Conservation (phyloP, 2,113 vertebrate species). For the Procavia capensis region DNA sequence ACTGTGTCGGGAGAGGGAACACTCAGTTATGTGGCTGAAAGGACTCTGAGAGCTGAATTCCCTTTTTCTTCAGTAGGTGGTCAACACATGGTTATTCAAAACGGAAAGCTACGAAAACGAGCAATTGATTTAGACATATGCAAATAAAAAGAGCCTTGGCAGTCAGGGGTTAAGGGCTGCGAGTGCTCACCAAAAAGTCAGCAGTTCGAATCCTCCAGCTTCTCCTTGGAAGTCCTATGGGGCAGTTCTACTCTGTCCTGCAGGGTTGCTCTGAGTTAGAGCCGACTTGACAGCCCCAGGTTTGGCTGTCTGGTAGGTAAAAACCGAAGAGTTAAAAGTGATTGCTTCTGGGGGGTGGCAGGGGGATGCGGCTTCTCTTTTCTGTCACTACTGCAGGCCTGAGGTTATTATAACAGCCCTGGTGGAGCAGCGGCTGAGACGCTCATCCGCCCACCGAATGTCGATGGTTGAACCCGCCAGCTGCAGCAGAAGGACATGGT, state of each 20-base stretch:
- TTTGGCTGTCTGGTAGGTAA: background rate
- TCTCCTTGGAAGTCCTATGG: too few relatives aligned
- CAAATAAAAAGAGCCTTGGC: too few relatives aligned
- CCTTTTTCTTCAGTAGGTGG: background rate
- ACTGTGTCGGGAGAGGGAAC: background rate
- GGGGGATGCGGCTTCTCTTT: background rate
- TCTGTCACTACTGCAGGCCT: background rate
- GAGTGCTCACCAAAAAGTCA: too few relatives aligned
- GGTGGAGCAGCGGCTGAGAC: too few relatives aligned
- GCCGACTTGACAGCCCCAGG: too few relatives aligned
- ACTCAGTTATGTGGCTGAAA: background rate
- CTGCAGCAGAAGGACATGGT: too few relatives aligned
- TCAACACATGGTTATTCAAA: slow-evolving; percentile 3
- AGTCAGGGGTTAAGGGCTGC: too few relatives aligned
- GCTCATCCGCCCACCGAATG: too few relatives aligned
- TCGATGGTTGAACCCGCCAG: too few relatives aligned
- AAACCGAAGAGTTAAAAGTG: background rate
- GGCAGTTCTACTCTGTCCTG: too few relatives aligned
- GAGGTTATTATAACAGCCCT: background rate
- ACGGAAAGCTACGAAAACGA: background rate
- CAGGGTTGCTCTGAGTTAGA: too few relatives aligned
- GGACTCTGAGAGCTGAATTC: background rate
- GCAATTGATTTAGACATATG: slow-evolving; percentile 13
- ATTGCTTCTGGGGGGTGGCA: background rate
- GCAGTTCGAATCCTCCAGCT: too few relatives aligned